A percentile compares a stretch with the other conserved stretches of the same genome.
phyloP scores from a whole-genome alignment of 2,797 vertebrate genomes.

The Notoglanidium macrostoma region DNA sequence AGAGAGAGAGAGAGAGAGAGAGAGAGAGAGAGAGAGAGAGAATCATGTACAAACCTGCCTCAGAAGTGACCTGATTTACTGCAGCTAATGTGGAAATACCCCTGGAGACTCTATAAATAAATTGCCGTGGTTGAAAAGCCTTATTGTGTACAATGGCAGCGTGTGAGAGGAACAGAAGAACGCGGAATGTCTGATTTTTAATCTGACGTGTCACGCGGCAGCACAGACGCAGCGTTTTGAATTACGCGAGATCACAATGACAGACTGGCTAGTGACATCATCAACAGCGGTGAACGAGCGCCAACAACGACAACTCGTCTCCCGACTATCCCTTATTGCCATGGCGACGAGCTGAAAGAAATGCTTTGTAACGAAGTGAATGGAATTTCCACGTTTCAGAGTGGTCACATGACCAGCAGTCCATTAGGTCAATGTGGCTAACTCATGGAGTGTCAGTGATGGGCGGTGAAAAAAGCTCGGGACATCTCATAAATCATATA shows the following conservation, averaged over 20 bases:
- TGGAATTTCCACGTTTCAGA: neutral
- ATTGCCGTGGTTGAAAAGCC: slow-evolving; percentile 20
- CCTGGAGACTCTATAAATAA: slow-evolving; percentile 47
- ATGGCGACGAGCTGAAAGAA: slow-evolving; percentile 37
- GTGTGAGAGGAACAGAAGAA: slow-evolving; percentile 23
- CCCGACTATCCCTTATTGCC: slow-evolving; percentile 48
- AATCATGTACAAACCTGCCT: slow-evolving; percentile 31
- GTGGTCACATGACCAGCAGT: slow-evolving; percentile 49
- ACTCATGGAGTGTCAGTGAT: neutral
- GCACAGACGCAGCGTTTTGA: neutral
- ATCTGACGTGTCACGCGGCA: neutral
- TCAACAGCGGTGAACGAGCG: slow-evolving; percentile 19
- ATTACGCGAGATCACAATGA: neutral
- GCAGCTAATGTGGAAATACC: slow-evolving; percentile 29
- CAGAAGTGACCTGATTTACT: slow-evolving; percentile 46
- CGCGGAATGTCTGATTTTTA: slow-evolving; percentile 16
- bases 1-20: neutral
- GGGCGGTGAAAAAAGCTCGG: neutral
- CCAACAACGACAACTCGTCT: neutral
- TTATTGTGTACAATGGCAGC: slow-evolving; percentile 43
- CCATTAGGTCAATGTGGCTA: neutral
- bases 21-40: neutral
- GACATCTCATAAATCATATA: neutral
- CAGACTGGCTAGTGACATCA: slow-evolving; percentile 15
- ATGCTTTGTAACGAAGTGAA: slow-evolving; percentile 30